Evolutionary conservation across 2,888 invertebrate genomes (phyloP).

Genomic region (Hedychridium roseum): DNA sequence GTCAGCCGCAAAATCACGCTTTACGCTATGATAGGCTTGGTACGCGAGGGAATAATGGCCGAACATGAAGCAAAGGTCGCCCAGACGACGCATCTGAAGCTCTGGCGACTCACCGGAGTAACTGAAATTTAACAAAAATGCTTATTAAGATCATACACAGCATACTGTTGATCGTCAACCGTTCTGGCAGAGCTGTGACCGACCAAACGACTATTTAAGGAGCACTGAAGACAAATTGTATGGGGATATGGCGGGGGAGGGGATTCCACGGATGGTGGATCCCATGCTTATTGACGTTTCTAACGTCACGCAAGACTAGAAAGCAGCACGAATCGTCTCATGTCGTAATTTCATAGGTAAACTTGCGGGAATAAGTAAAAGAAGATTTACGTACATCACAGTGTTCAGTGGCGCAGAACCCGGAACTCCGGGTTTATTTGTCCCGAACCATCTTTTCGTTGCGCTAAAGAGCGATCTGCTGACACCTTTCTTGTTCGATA

Average conservation of each 20-base stretch:
- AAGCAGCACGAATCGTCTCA: no score
- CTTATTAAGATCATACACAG: no score
- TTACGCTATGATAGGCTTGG: constrained; percentile 94
- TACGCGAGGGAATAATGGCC: constrained; percentile 92
- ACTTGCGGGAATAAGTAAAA: background rate
- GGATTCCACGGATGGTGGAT: no score
- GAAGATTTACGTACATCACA: constrained; percentile 75
- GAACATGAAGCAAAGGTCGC: constrained; percentile 96
- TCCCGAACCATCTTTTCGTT: constrained; percentile 94
- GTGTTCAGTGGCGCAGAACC: constrained; percentile 75
- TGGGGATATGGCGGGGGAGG: background rate
- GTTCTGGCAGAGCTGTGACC: no score
- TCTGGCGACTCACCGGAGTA: constrained; percentile 88
- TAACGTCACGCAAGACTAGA: no score
- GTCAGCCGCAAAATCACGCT: constrained; percentile 95
- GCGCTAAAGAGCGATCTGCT: constrained; percentile 93
- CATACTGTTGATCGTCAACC: no score
- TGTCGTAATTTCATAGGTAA: no score
- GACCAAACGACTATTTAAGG: no score
- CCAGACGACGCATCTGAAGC: constrained; percentile 89
- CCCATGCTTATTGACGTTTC: no score
- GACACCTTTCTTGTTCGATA: constrained; percentile 89
- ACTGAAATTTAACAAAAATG: constrained; percentile 64
- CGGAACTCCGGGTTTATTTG: constrained; percentile 81
- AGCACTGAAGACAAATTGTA: background rate